Base-by-base conservation (phyloP, 2,797 vertebrate genomes). In the Spondyliosoma cantharus region DNA sequence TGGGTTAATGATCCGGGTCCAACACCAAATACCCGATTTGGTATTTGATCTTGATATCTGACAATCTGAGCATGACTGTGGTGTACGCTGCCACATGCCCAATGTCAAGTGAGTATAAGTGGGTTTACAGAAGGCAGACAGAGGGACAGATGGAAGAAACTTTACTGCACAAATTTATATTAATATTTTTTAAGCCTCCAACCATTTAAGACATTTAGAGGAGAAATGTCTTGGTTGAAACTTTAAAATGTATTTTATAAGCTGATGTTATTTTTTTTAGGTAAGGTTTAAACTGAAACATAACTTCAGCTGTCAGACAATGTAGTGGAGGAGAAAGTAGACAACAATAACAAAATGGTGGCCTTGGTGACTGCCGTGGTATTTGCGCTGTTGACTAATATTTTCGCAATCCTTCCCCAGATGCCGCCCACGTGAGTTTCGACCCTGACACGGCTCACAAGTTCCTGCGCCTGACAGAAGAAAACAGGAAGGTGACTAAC, bases 381-480 rank as follows among this genome's bases (percentile, higher is more conserved):
- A 25, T 80, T 54, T 49, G 25, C 8, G 2, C 2, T 64, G 24
- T 43, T 61, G 56, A 27, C 45, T 48, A 25, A 78, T 69, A 3
- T 56, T 48, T 15, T 15, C 50, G 22, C 17, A 22, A 61, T 74
- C 61, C 46, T 70, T 59, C 25, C 6, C 22, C 83, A 96, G 95
- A 95, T 7, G 74, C 71, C 22, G 57, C 83, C 22, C 65, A 81
- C 0, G 49, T 96, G 60, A 91, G 5, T 0, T 92, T 96, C 2
- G 95, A 95, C n/a, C 86, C 80, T 0, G 90, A 92, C 50, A 95
- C 96, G 0, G 95, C 95, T 4, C 97, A 97, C 85, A 95, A 93
- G 85, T 97, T 96, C 84, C 95, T 97, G 60, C 94, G 96, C 0
- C 90, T 97, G 80, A 95, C 96, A 0, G 95, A 96, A 24, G 93